A percentile compares a stretch with the other conserved stretches of the same genome.
phyloP scores from a whole-genome alignment of 2,113 vertebrate genomes.

The Myiozetetes cayanensis region DNA sequence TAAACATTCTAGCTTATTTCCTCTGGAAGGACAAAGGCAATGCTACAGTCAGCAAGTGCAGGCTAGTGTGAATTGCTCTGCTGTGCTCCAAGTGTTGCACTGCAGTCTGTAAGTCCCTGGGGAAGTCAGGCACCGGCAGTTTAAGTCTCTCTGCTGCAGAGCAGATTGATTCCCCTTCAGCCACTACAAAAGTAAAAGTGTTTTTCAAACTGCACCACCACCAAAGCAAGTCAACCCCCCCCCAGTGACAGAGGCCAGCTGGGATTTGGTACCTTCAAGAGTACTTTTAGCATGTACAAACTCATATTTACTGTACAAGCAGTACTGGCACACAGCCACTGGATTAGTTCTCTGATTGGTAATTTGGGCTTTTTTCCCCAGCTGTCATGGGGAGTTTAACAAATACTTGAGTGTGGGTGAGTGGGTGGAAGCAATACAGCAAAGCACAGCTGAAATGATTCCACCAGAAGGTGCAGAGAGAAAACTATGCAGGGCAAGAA shows the following conservation, averaged over 20 bases:
- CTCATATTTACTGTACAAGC: background rate
- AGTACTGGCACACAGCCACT: background rate
- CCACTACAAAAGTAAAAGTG: background rate
- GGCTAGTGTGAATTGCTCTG: constrained; percentile 10
- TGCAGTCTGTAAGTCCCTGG: constrained; percentile 28
- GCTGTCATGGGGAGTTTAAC: constrained; percentile 23
- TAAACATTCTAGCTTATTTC: background rate
- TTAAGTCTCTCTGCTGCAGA: constrained; percentile 20
- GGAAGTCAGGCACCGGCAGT: background rate
- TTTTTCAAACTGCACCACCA: background rate
- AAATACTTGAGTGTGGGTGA: constrained; percentile 2
- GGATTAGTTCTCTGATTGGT: constrained; percentile 26
- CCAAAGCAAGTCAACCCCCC: background rate
- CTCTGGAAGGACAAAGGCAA: constrained; percentile 41
- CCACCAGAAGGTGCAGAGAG: background rate
- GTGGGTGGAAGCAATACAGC: constrained; percentile 42
- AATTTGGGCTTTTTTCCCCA: constrained; percentile 16
- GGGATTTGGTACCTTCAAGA: background rate
- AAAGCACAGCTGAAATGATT: constrained; percentile 27
- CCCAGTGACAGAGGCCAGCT: background rate
- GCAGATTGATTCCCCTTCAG: background rate
- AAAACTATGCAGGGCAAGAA: constrained; percentile 25
- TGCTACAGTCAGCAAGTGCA: constrained; percentile 28
- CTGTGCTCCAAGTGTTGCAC: constrained; percentile 34
- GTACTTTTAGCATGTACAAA: background rate